phyloP scores from a whole-genome alignment of 2,797 vertebrate genomes.

The Erpetoichthys calabaricus region DNA sequence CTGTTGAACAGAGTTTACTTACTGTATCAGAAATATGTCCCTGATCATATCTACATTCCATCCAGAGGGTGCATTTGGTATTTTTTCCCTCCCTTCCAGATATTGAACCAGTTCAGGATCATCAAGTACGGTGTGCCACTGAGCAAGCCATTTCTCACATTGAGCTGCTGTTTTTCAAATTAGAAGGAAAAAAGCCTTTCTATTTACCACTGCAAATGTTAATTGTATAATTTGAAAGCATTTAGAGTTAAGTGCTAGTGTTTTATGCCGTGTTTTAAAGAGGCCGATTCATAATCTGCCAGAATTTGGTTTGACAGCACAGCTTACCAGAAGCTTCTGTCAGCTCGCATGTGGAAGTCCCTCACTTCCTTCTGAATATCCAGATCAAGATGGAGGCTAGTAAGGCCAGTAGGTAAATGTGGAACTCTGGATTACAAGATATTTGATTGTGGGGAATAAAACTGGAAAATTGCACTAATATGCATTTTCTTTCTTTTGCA shows the following conservation, averaged over 20 bases:
- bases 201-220: background rate
- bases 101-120: conserved; percentile 32
- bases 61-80: conserved; percentile 46
- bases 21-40: conserved; percentile 34
- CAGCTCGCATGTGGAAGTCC: too few relatives aligned
- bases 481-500: background rate
- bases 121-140: conserved; percentile 27
- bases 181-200: background rate
- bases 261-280: background rate
- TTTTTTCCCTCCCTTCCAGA: conserved; percentile 21
- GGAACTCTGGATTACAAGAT: conserved; percentile 17
- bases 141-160: conserved; percentile 57
- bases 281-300: background rate
- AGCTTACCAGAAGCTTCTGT: background rate
- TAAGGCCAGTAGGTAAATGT: conserved; percentile 10
- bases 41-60: conserved; percentile 65
- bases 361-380: conserved; percentile 3
- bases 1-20: conserved; percentile 34
- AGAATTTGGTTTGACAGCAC: background rate
- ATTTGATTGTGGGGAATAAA: conserved; percentile 15
- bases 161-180: conserved; percentile 43
- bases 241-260: background rate
- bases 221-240: background rate
- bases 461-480: conserved; percentile 19
- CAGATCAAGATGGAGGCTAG: background rate